Evolutionary conservation across 2,888 invertebrate genomes (phyloP), one percentile per base, ranked within the genome.

Genomic region (Troides helena): DNA sequence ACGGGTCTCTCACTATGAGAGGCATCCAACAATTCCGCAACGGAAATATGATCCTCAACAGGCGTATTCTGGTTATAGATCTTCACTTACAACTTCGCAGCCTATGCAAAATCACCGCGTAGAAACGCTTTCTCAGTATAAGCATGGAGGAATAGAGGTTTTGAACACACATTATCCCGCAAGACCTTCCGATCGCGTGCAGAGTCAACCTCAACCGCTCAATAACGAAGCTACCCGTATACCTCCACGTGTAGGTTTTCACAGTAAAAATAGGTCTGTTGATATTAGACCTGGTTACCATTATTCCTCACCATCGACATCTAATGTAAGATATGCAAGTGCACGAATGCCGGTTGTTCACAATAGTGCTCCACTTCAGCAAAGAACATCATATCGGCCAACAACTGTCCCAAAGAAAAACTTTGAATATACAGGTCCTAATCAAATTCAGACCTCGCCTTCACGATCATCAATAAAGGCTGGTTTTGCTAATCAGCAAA

Each of bases 21-120:
- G 90, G 64, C 88, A 88, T 75, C 79, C 86, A 23, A 71, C 84
- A 17, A 80, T 87, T 43, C 84, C 89, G 25, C 83, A 86, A 70
- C 83, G 91, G 71, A 92, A 92, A 74, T 90, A 90, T 77, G 92
- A 92, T 78, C 86, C 82, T 50, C 91, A 93, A 75, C 90, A 91
- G 76, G 85, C 89, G 21, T 92, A 91, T 77, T 86, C 90, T 8
- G 92, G 90, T 7, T 92, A 91, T 72, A 86, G 90, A 79, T 88
- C 88, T 73, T 76, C 84, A 53, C 79, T 83, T 56, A 71, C 82
- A 17, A 74, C 84, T 46, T 74, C 85, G n/a, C 87, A 86, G 71
- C 77, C 89, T 72, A 78, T 85, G 66, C 84, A 86, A 69, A 86
- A 82, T 75, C 88, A 89, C 74, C 82, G 88, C 63, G 78, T 87